A percentile compares a stretch with the other conserved stretches of the same genome.
phyloP scores from a whole-genome alignment of 2,113 vertebrate genomes.

The Varanus komodoensis region DNA sequence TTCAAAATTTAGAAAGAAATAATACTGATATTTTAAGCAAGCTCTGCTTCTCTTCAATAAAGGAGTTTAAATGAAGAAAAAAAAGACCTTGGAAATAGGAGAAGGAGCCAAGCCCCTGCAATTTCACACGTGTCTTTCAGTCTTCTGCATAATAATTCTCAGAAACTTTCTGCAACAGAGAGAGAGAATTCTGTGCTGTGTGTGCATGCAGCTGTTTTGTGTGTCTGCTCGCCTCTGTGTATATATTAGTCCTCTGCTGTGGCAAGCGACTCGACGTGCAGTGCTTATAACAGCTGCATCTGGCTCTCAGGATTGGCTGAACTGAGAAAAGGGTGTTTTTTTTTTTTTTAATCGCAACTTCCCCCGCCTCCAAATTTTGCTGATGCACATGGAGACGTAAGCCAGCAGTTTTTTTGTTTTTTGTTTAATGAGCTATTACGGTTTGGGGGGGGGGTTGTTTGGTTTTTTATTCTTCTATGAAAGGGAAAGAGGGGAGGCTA shows the following conservation, averaged over 20 bases:
- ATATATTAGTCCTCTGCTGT: not conserved
- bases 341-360: not conserved
- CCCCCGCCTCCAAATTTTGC: not conserved
- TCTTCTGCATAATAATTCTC: not conserved
- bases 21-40: not conserved
- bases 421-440: not conserved
- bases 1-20: not conserved
- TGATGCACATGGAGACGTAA: slow-evolving; percentile 7
- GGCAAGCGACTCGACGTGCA: not conserved
- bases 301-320: slow-evolving; percentile 37
- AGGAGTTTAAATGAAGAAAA: not conserved
- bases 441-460: too few species aligned
- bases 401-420: not conserved
- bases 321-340: not conserved
- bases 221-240: not conserved
- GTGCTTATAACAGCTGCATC: slow-evolving; percentile 44
- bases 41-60: not conserved
- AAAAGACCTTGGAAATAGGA: not conserved
- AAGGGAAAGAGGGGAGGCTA: not conserved
- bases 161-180: not conserved
- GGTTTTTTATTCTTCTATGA: not conserved
- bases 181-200: not conserved
- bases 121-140: not conserved
- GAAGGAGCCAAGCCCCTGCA: not conserved
- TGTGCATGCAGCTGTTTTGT: not conserved